Base-by-base conservation (phyloP, 2,113 vertebrate species). In the Talpa occidentalis region DNA sequence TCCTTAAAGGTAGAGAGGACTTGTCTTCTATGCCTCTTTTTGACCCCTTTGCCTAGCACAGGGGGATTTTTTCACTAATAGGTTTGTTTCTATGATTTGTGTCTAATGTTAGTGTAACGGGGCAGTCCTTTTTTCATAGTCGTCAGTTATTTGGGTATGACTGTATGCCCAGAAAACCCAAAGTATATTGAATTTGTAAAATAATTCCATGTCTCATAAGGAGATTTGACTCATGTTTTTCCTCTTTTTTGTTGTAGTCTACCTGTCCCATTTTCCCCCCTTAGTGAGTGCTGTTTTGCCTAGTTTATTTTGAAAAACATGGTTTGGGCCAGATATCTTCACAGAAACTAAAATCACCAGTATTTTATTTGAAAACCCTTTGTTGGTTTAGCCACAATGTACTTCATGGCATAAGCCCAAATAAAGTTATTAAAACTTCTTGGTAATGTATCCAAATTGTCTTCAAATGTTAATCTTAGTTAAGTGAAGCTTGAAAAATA, bases 241-340 rank as follows among this genome's bases (percentile, higher is more conserved):
- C 76, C 5, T 35, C 37, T 42, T 14, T 44, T 3, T 62, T 52
- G 74, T 83, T 70, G 5, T 49, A 85, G 26, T 85, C 30, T 11
- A 32, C 40, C 12, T 10, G 9, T 5, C 2, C 3, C 0, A 26
- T 49, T 64, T 44, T 42, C n/a, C 40, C n/a, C 44, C 30, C 28
- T 49, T n/a, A 69, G 54, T 76, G 70, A 60, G 22, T 3, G 2
- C 60, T 95, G 1, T 93, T 97, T 85, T 83, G 60, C 12, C 79
- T 85, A 64, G 7, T 95, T 95, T 93, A 21, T 84, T 96, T 96
- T 83, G 80, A 95, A 96, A 97, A 98, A 94, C 90, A 96, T 97
- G 95, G 94, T 98, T 98, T 98, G 98, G 96, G 96, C 94, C 96
- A 97, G 96, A 84, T 97, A 88, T 32, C 49, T 90, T 91, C 54